phyloP scores from a whole-genome alignment of 53 echinoderm and acorn worm species.

The Echinometra lucunter region DNA sequence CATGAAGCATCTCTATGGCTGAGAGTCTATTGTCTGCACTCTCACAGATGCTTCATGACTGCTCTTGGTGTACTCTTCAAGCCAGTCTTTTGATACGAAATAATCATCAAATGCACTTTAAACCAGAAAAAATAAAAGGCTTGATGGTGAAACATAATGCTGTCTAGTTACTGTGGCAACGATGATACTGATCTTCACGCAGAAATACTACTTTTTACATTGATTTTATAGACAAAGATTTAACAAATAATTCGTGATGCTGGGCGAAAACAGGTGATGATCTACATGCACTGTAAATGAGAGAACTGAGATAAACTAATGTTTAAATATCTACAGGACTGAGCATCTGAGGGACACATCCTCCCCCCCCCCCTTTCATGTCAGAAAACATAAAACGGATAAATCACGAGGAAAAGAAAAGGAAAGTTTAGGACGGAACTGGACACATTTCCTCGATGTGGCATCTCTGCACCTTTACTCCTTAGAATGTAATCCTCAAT shows the following conservation, averaged over 20 bases:
- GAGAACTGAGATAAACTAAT: no score
- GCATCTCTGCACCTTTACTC: no score
- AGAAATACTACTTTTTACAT: not conserved
- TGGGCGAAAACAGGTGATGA: not conserved
- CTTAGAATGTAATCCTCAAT: no score
- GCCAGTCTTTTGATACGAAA: no score
- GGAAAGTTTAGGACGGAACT: not conserved
- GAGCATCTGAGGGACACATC: no score
- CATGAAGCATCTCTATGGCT: no score
- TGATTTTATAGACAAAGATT: not conserved
- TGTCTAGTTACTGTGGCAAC: not conserved
- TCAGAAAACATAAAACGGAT: no score
- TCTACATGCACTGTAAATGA: not conserved
- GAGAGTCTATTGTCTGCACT: no score
- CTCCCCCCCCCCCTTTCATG: no score
- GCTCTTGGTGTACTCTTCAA: no score
- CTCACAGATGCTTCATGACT: no score
- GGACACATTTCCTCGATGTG: no score
- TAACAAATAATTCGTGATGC: not conserved
- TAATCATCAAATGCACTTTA: not conserved
- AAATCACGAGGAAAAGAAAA: not conserved
- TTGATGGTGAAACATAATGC: not conserved
- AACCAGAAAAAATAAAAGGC: not conserved
- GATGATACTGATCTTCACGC: not conserved
- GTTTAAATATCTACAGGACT: not conserved